Evolutionary conservation across 2,113 vertebrate species (phyloP), one percentile per base, ranked within the genome.

Genomic region (Clinocottus analis): DNA sequence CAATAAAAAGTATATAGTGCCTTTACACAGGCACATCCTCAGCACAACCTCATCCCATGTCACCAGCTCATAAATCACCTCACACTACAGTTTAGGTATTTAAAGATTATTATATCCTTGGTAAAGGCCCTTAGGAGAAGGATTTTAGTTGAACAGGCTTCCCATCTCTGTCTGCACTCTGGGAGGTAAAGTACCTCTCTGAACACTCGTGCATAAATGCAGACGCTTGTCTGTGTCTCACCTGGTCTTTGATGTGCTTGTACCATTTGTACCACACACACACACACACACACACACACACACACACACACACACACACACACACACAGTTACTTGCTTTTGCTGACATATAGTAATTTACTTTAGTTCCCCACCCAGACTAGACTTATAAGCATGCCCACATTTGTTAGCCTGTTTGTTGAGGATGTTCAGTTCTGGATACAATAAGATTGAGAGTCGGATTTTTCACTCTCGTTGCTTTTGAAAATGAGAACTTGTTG

Each of bases 121-220:
- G 66, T 74, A 66, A 65, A 88, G 55, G 49, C 77, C 80, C 69
- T 74, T 59, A 86, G 53, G 68, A 80, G 45, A 75, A 74, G 5
- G 2, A 27, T 7, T 31, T 51, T 71, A 51, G 23, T 31, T 58
- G 35, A 66, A 70, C 51, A 21, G 10, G n/a, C 59, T 65, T 51
- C 39, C 68, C 72, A 51, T 79, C 65, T 66, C 72, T 73, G 70
- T 86, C 86, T 90, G 45, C 84, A 10, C 75, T 64, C 73, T 90
- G 76, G 82, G 83, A 88, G 90, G 87, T 89, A 85, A 79, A 84
- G 47, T 78, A 79, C 63, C 61, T 66, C 66, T 75, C 51, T 73
- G 58, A 87, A 76, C 72, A 63, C 77, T 43, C 49, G 27, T 29
- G 27, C 69, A 76, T 45, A 37, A 49, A 76, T 60, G 41, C 41